Evolutionary conservation across 1,140 invertebrate genomes (phyloP).

Genomic region (Drosophila santomea): DNA sequence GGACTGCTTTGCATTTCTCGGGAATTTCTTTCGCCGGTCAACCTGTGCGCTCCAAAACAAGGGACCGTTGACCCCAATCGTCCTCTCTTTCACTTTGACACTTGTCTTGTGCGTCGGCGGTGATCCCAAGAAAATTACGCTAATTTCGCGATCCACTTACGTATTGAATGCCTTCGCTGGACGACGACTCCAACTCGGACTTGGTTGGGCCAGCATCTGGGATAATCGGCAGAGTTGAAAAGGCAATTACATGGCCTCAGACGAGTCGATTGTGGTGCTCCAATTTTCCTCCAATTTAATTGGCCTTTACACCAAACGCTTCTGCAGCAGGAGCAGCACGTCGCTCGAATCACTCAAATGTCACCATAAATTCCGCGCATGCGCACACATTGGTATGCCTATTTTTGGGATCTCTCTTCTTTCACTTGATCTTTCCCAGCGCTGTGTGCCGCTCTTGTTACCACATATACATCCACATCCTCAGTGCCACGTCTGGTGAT

Average conservation of each 20-base stretch:
- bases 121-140: slow-evolving; percentile 69
- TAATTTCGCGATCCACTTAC: slow-evolving; percentile 74
- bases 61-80: slow-evolving; percentile 40
- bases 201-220: slow-evolving; percentile 51
- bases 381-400: slow-evolving; percentile 83
- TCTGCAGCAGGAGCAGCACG: slow-evolving; percentile 58
- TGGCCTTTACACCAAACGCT: slow-evolving; percentile 75
- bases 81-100: slow-evolving; percentile 78
- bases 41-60: slow-evolving; percentile 57
- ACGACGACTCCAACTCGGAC: neutral
- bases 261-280: slow-evolving; percentile 57
- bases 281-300: slow-evolving; percentile 80
- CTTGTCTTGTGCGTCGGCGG: slow-evolving; percentile 68
- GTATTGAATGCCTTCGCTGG: slow-evolving; percentile 55
- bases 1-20: slow-evolving; percentile 69
- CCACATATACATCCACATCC: slow-evolving; percentile 28
- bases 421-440: slow-evolving; percentile 23
- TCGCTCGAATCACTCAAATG: slow-evolving; percentile 82
- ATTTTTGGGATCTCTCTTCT: slow-evolving; percentile 64
- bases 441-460: slow-evolving; percentile 37
- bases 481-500: slow-evolving; percentile 47
- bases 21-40: slow-evolving; percentile 60
- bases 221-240: slow-evolving; percentile 80
- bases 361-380: slow-evolving; percentile 83
- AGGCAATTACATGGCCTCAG: slow-evolving; percentile 73